Evolutionary conservation across 2,113 vertebrate species (phyloP).

Genomic region (Tachysurus fulvidraco): DNA sequence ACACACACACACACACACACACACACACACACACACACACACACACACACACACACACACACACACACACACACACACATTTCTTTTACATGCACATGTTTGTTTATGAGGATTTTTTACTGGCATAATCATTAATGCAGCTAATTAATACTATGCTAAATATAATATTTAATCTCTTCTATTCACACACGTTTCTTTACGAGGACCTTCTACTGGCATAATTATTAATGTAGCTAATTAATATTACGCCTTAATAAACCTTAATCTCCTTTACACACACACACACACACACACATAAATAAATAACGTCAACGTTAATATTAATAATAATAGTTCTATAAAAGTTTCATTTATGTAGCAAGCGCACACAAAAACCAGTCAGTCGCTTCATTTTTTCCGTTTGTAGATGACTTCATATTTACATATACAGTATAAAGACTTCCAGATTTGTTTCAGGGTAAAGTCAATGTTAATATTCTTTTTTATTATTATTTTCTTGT

Average conservation of each 20-base stretch:
- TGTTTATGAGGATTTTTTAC: no score
- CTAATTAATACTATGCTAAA: no score
- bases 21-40: neutral
- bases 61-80: neutral
- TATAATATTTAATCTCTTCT: no score
- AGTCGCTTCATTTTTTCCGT: neutral
- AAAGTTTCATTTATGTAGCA: neutral
- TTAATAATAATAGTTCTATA: neutral
- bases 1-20: slow-evolving; percentile 3
- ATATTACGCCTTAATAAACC: no score
- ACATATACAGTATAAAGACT: neutral
- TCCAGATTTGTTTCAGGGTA: neutral
- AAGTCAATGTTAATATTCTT: neutral
- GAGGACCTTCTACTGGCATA: no score
- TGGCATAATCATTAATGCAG: no score
- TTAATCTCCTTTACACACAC: neutral
- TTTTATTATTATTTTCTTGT: neutral
- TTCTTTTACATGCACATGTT: neutral
- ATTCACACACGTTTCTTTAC: no score
- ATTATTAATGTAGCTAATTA: neutral
- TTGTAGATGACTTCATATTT: neutral
- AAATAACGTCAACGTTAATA: neutral
- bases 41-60: neutral
- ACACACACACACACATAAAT: neutral
- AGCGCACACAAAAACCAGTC: neutral